These are phyloP conservation scores for Dione vanillae DNA, from an alignment of 2,888 invertebrate genomes.

Conservation along the genomic window DNA sequence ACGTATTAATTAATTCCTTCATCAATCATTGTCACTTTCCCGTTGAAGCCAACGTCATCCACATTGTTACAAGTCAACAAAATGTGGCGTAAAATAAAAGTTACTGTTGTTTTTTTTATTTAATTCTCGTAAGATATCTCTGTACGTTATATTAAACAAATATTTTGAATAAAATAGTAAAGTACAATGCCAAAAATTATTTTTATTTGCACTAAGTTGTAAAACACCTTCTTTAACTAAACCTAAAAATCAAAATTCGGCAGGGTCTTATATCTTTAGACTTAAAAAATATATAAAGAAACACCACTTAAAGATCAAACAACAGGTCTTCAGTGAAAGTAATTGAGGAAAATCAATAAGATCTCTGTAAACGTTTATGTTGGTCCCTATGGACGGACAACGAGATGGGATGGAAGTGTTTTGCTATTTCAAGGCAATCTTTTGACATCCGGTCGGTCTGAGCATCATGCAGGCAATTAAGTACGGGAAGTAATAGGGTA, in stretches of 20 bases:
- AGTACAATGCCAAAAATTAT: not conserved
- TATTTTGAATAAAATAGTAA: not conserved
- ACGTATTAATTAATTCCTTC: constrained; percentile 61
- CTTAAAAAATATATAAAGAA: not conserved
- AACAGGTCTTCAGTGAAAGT: constrained; percentile 12
- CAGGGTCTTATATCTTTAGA: not conserved
- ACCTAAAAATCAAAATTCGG: not conserved
- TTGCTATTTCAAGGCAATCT: constrained; percentile 79
- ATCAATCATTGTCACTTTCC: constrained; percentile 60
- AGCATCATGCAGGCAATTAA: constrained; percentile 77
- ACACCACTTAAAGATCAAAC: constrained; percentile 20
- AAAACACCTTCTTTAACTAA: not conserved
- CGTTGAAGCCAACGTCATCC: constrained; percentile 56
- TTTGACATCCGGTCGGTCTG: constrained; percentile 79
- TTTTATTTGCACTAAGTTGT: not conserved
- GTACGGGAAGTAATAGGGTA: constrained; percentile 74
- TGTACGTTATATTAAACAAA: not conserved
- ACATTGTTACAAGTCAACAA: constrained; percentile 56
- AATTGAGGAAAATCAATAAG: constrained; percentile 41
- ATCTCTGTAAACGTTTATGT: constrained; percentile 42
- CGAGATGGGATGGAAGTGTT: constrained; percentile 53
- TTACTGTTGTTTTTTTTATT: constrained; percentile 44
- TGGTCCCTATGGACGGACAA: constrained; percentile 41
- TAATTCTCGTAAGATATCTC: constrained; percentile 4
- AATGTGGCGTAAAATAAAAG: constrained; percentile 50